A percentile compares a stretch with the other conserved stretches of the same genome.
Evolutionary conservation across 1,140 invertebrate genomes (phyloP).

Genomic region (Drosophila pectinifera): DNA sequence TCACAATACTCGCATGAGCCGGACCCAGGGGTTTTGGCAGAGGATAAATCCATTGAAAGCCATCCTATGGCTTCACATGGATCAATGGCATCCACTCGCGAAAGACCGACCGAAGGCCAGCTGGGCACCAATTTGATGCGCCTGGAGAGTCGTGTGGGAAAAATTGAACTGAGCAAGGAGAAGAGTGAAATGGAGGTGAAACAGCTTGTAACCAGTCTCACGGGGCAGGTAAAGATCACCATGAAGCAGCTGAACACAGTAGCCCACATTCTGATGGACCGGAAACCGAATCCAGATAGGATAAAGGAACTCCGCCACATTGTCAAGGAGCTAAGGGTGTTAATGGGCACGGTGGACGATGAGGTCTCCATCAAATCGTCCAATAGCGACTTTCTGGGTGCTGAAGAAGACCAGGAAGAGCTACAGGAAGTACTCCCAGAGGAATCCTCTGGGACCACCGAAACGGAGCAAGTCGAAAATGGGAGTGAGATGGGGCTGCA

Average conservation of each 20-base stretch:
- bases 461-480: conserved; percentile 39
- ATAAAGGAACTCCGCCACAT: conserved; percentile 50
- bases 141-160: conserved; percentile 54
- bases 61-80: neutral
- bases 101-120: conserved; percentile 2
- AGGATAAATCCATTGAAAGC: neutral
- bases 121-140: conserved; percentile 17
- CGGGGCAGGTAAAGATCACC: conserved; percentile 58
- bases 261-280: conserved; percentile 58
- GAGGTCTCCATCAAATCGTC: conserved; percentile 56
- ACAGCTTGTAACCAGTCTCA: conserved; percentile 25
- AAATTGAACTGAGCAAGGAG: conserved; percentile 57
- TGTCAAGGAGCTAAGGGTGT: conserved; percentile 46
- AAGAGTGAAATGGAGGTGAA: conserved; percentile 44
- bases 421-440: conserved; percentile 26
- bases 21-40: neutral
- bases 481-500: conserved; percentile 49
- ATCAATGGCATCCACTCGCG: conserved; percentile 29
- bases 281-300: conserved; percentile 39
- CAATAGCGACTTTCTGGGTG: conserved; percentile 27
- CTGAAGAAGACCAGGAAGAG: conserved; percentile 23
- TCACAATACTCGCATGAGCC: neutral
- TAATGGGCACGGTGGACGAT: conserved; percentile 45
- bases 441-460: conserved; percentile 13
- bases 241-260: conserved; percentile 70